A percentile compares a stretch with the other conserved stretches of the same genome.
phyloP scores from a whole-genome alignment of 92 coral and sea anemone genomes.

The Metridium senile region DNA sequence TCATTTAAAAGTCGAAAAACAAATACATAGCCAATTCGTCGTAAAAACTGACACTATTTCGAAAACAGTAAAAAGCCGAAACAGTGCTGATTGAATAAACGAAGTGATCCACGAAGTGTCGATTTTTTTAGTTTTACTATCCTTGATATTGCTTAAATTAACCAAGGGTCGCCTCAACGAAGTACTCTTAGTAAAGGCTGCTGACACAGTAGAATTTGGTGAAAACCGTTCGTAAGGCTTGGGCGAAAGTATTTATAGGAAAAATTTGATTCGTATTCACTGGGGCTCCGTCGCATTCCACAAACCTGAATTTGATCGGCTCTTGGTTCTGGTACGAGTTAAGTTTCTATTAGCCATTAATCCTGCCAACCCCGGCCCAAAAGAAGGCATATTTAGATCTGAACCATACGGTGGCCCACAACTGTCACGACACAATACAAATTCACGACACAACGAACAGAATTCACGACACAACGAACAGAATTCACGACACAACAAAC shows the following conservation, averaged over 20 bases:
- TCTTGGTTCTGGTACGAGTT: slow-evolving; percentile 96
- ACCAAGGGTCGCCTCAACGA: too few species aligned
- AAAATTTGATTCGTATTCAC: slow-evolving; percentile 79
- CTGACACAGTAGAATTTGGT: too few species aligned
- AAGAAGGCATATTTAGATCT: slow-evolving; percentile 84
- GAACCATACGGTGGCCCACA: too few species aligned
- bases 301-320: slow-evolving; percentile 98
- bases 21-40: slow-evolving; percentile 34
- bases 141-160: too few species aligned
- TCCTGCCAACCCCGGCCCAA: slow-evolving; percentile 93
- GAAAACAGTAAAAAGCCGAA: slow-evolving; percentile 48
- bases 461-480: too few species aligned
- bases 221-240: too few species aligned
- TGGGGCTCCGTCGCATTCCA: slow-evolving; percentile 84
- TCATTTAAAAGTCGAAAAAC: slow-evolving; percentile 18
- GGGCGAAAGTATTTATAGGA: too few species aligned
- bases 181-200: too few species aligned
- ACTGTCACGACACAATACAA: too few species aligned
- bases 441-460: too few species aligned
- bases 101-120: too few species aligned
- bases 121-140: slow-evolving; percentile 65
- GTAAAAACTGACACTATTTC: slow-evolving; percentile 25
- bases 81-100: slow-evolving; percentile 58
- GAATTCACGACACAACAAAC: too few species aligned
- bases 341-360: slow-evolving; percentile 96